Evolutionary conservation across 2,113 vertebrate genomes (phyloP), one percentile per base, ranked within the genome.

Genomic region (Equus przewalskii): DNA sequence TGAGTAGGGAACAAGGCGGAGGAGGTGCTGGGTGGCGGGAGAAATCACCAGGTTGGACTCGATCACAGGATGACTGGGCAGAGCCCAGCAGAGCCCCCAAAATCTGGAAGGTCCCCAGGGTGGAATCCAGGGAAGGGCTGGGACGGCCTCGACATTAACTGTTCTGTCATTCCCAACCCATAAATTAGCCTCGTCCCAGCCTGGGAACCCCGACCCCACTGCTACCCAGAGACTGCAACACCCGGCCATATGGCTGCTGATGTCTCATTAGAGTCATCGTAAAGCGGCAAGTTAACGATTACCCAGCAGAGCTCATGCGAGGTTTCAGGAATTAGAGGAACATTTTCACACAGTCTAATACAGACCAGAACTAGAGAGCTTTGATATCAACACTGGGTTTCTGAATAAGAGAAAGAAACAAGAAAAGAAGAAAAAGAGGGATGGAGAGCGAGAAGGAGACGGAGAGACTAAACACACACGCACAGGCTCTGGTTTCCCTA

Each of bases 231-330:
- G 78, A 89, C 89, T 22, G 15, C 78, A 96, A 93, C 65, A 76
- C n/a, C 30, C 72, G 86, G 73, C 58, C 91, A 96, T 70, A 92
- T 49, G 72, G 67, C 81, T 44, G 41, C 13, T 89, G 44, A 79
- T 91, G 60, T 64, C 54, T 94, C 82, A 82, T 86, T 70, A 96
- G 22, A 79, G 94, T 93, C 80, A 93, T 92, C 80, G 83, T 41
- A 82, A 83, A 90, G 83, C 79, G 92, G 41, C 73, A 96, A 96
- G 85, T 93, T 91, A 97, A 89, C 83, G 79, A 93, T 93, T 91
- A 97, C 33, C 54, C 79, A 62, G 72, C 82, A 91, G 36, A 96
- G 51, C 64, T 83, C 89, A 93, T 72, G 56, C 8, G 8, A 5
- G 22, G 78, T 44, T 95, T 92, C 58, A 80, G 82, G 97, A 96